Conservation (phyloP, 2,113 vertebrate species). For the Marmota monax region DNA sequence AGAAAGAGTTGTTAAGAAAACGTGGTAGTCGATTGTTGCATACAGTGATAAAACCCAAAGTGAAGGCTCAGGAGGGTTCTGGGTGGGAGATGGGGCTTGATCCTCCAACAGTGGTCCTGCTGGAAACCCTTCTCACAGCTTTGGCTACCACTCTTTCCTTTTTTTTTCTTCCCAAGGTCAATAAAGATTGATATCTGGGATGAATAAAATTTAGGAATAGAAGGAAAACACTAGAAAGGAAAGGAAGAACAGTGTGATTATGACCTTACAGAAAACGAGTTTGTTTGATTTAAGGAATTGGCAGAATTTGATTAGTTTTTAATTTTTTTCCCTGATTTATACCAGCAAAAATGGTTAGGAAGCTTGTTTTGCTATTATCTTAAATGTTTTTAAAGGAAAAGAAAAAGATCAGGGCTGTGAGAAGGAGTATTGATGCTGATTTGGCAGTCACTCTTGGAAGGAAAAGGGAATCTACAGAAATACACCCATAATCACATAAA, state of each 20-base stretch:
- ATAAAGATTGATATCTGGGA: background rate
- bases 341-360: background rate
- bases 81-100: background rate
- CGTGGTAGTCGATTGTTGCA: background rate
- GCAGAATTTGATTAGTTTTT: background rate
- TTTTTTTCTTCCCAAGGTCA: background rate
- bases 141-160: background rate
- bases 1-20: background rate
- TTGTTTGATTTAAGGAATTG: background rate
- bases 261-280: background rate
- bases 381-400: background rate
- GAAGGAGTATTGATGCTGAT: background rate
- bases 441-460: background rate
- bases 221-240: background rate
- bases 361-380: background rate
- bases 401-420: background rate
- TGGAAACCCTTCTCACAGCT: background rate
- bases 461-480: background rate
- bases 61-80: background rate
- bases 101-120: background rate
- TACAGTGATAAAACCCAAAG: fast-evolving
- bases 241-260: background rate
- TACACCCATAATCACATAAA: background rate
- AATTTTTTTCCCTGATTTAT: background rate
- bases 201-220: background rate